Conservation (phyloP, 2,888 invertebrate species). For the Oscheius sp. region DNA sequence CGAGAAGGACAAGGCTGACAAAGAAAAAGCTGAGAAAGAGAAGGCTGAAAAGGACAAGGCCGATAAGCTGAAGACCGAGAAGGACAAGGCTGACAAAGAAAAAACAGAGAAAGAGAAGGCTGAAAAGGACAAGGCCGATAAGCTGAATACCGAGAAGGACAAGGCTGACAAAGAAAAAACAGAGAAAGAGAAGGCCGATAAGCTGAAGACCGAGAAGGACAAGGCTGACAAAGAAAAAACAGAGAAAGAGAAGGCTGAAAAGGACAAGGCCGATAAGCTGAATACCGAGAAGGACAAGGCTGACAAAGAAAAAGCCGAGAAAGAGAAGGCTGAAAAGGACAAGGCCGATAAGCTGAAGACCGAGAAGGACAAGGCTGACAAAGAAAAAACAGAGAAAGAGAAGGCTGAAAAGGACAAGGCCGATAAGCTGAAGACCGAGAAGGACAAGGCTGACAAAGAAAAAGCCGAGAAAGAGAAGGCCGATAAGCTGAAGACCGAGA, state of each 20-base stretch:
- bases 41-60: constrained; percentile 11
- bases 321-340: constrained; percentile 1
- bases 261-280: constrained; percentile 1
- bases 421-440: background rate
- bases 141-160: constrained; percentile 1
- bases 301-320: constrained; percentile 8
- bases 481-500: constrained; percentile 1
- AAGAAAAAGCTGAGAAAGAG: constrained; percentile 1
- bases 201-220: constrained; percentile 9
- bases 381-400: constrained; percentile 12
- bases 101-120: constrained; percentile 1
- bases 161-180: constrained; percentile 11
- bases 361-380: constrained; percentile 1
- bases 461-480: background rate
- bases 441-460: background rate
- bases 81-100: constrained; percentile 5
- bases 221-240: constrained; percentile 1
- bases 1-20: constrained; percentile 6
- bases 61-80: constrained; percentile 5
- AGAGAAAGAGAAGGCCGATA: constrained; percentile 1
- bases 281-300: constrained; percentile 11
- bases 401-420: constrained; percentile 20
- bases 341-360: constrained; percentile 9
- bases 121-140: constrained; percentile 13
- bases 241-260: background rate